phyloP scores from a whole-genome alignment of 2,797 vertebrate genomes.

The Echiichthys vipera region DNA sequence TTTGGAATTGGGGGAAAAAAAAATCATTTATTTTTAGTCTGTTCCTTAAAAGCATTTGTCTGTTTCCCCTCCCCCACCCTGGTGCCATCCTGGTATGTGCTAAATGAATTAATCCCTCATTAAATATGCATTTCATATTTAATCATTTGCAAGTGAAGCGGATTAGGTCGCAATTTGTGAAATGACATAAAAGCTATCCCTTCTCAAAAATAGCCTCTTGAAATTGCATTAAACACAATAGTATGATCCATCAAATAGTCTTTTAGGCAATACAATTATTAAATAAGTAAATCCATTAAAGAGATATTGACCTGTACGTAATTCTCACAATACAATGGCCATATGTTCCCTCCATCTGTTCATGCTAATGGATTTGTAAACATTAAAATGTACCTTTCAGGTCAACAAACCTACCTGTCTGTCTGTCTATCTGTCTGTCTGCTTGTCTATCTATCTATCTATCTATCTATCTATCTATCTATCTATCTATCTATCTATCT shows the following conservation, averaged over 20 bases:
- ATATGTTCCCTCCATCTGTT: conserved; percentile 77
- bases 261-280: conserved; percentile 48
- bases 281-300: conserved; percentile 65
- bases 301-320: conserved; percentile 54
- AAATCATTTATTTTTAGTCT: conserved; percentile 33
- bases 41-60: conserved; percentile 70
- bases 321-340: conserved; percentile 59
- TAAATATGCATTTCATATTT: conserved; percentile 86
- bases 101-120: conserved; percentile 84
- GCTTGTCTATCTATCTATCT: conserved; percentile 3
- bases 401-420: conserved; percentile 13
- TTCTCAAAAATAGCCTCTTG: conserved; percentile 80
- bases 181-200: conserved; percentile 82
- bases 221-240: conserved; percentile 76
- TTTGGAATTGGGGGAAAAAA: conserved; percentile 23
- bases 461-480: neutral
- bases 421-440: neutral
- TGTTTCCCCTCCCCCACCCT: conserved; percentile 38
- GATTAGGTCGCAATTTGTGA: conserved; percentile 86
- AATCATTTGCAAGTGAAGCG: conserved; percentile 84
- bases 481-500: neutral
- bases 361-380: conserved; percentile 54
- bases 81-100: conserved; percentile 74
- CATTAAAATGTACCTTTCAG: conserved; percentile 16
- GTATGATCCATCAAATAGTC: conserved; percentile 65